A percentile compares a stretch with the other conserved stretches of the same genome.
These are phyloP conservation scores for Ceratina japonica DNA, from an alignment of 1,140 invertebrate species.

Conservation along the genomic window DNA sequence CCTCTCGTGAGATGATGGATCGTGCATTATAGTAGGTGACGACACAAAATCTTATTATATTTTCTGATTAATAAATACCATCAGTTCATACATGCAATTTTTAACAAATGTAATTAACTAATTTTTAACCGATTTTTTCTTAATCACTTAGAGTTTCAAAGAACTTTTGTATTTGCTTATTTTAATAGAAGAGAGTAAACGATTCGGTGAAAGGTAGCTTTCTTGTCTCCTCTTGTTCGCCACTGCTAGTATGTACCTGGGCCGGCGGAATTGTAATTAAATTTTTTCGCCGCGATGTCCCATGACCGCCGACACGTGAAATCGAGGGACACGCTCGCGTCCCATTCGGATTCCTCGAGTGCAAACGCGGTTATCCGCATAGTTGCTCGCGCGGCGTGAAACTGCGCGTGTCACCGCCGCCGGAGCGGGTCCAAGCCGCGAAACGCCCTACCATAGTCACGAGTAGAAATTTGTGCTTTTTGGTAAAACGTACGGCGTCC, in stretches of 20 bases:
- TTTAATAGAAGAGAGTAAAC: too few species aligned
- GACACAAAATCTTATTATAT: too few species aligned
- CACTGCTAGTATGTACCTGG: neutral
- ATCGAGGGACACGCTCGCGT: conserved; percentile 54
- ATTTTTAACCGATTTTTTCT: too few species aligned
- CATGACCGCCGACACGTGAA: conserved; percentile 54
- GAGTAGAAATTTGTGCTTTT: too few species aligned
- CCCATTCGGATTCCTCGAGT: conserved; percentile 59
- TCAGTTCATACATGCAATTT: too few species aligned
- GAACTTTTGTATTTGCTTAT: too few species aligned
- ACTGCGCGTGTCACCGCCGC: conserved; percentile 43
- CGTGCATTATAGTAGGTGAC: too few species aligned
- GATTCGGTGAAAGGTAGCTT: neutral
- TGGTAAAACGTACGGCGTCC: too few species aligned
- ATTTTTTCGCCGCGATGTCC: conserved; percentile 57
- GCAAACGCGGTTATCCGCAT: conserved; percentile 56
- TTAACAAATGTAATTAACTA: too few species aligned
- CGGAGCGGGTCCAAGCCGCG: neutral
- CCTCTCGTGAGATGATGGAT: neutral
- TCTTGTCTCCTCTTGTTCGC: neutral
- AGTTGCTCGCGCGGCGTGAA: conserved; percentile 57
- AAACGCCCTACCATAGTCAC: neutral
- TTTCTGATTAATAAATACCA: too few species aligned
- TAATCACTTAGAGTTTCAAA: too few species aligned
- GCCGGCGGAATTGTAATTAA: conserved; percentile 51